These are phyloP conservation scores for Pheosia gnoma DNA, from an alignment of 2,888 invertebrate genomes.

Conservation along the genomic window DNA sequence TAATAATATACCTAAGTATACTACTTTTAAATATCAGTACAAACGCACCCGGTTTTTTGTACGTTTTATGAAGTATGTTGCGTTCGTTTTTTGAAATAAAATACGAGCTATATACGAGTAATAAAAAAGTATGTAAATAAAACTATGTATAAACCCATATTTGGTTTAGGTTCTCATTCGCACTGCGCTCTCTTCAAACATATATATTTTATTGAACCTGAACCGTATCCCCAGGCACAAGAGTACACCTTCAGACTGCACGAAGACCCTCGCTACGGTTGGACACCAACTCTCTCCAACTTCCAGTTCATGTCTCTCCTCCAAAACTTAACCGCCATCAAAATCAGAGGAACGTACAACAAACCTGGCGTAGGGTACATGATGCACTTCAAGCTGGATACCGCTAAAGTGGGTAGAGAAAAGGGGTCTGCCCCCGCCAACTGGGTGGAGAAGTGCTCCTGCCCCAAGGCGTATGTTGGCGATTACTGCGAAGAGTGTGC, in stretches of 20 bases:
- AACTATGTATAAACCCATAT: too few relatives aligned
- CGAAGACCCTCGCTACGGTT: constrained; percentile 95
- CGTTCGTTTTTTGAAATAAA: too few relatives aligned
- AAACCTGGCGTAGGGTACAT: constrained; percentile 93
- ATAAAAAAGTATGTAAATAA: too few relatives aligned
- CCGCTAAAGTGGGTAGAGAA: constrained; percentile 92
- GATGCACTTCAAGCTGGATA: constrained; percentile 94
- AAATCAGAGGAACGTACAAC: constrained; percentile 96
- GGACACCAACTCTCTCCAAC: constrained; percentile 95
- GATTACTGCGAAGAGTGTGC: constrained; percentile 99
- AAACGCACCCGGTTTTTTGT: too few relatives aligned
- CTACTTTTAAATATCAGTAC: too few relatives aligned
- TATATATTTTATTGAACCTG: too few relatives aligned
- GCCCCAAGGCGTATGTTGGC: constrained; percentile 94
- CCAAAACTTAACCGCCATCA: constrained; percentile 96
- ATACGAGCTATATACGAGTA: too few relatives aligned
- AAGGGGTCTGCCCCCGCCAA: constrained; percentile 87
- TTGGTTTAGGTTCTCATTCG: too few relatives aligned
- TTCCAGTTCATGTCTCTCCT: constrained; percentile 96
- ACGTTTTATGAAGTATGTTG: too few relatives aligned
- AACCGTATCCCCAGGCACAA: constrained; percentile 82
- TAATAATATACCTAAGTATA: too few relatives aligned
- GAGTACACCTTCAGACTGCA: constrained; percentile 94
- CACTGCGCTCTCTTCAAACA: too few relatives aligned
- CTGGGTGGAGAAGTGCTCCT: constrained; percentile 98